Conservation (phyloP, 1,140 invertebrate genomes). For the Drosophila ercepeae region DNA sequence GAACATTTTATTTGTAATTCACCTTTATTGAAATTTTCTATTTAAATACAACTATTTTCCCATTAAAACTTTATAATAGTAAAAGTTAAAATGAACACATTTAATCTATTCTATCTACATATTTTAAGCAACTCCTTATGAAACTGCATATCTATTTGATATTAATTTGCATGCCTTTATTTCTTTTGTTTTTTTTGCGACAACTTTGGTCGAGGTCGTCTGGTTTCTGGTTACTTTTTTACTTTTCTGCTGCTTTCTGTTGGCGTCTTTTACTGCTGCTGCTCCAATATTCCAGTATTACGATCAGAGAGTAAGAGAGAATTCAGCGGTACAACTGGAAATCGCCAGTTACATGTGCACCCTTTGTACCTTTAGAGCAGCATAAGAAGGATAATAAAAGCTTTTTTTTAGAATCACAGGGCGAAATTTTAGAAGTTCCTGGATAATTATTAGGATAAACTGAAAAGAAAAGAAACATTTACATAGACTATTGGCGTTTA, state of each 20-base stretch:
- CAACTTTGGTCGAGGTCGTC: slow-evolving; percentile 80
- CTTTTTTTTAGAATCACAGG: no score
- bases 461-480: no score
- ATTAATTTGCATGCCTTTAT: slow-evolving; percentile 28
- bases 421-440: no score
- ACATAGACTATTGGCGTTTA: no score
- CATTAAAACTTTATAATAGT: neutral
- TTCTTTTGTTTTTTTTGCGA: slow-evolving; percentile 54
- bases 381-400: neutral
- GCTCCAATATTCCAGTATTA: slow-evolving; percentile 57
- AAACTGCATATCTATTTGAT: slow-evolving; percentile 8
- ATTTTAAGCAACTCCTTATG: neutral
- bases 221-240: slow-evolving; percentile 61
- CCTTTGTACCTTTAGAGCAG: neutral
- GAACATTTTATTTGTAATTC: neutral
- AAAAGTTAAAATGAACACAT: neutral
- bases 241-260: slow-evolving; percentile 59
- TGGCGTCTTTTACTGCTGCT: slow-evolving; percentile 32
- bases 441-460: no score
- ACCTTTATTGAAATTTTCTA: no score
- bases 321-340: slow-evolving; percentile 23
- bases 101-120: neutral
- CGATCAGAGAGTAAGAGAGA: slow-evolving; percentile 44
- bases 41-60: no score
- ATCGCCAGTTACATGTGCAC: slow-evolving; percentile 2